Conservation (phyloP, 37 sponge, comb jelly and placozoan genomes). For the Haliclona indistincta region DNA sequence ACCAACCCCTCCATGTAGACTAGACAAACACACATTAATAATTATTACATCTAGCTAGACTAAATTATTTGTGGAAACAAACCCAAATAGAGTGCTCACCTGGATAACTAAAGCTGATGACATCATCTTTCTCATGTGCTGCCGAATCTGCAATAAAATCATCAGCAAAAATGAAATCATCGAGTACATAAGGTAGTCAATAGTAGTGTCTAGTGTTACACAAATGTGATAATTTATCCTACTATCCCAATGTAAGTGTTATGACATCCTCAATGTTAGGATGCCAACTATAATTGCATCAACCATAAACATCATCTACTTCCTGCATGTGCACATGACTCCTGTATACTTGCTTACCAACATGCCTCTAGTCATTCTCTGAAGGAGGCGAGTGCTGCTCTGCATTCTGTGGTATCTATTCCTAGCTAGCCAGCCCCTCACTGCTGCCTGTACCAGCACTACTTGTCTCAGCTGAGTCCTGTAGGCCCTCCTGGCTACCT, state of each 20-base stretch:
- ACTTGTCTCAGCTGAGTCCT: too few species aligned
- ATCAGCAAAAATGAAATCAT: too few species aligned
- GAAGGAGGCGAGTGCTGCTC: neutral
- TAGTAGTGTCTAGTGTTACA: too few species aligned
- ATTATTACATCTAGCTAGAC: too few species aligned
- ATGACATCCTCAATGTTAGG: neutral
- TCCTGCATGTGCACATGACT: neutral
- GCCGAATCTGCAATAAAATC: too few species aligned
- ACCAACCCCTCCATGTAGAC: constrained; percentile 51
- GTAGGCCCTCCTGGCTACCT: too few species aligned
- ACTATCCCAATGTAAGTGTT: too few species aligned
- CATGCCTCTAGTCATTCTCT: neutral
- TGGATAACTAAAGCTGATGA: neutral
- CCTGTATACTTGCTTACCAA: neutral
- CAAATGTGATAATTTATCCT: too few species aligned
- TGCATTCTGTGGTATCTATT: constrained; percentile 8
- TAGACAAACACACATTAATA: too few species aligned
- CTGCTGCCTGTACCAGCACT: constrained; percentile 29
- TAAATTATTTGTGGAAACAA: too few species aligned
- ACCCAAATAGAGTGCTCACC: neutral
- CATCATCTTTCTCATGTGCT: neutral
- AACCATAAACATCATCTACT: neutral
- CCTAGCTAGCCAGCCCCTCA: constrained; percentile 11
- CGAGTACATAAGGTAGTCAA: too few species aligned
- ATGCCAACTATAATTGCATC: neutral